Evolutionary conservation across 2,113 vertebrate genomes (phyloP), one percentile per base, ranked within the genome.

Genomic region (Phaethornis superciliosus): DNA sequence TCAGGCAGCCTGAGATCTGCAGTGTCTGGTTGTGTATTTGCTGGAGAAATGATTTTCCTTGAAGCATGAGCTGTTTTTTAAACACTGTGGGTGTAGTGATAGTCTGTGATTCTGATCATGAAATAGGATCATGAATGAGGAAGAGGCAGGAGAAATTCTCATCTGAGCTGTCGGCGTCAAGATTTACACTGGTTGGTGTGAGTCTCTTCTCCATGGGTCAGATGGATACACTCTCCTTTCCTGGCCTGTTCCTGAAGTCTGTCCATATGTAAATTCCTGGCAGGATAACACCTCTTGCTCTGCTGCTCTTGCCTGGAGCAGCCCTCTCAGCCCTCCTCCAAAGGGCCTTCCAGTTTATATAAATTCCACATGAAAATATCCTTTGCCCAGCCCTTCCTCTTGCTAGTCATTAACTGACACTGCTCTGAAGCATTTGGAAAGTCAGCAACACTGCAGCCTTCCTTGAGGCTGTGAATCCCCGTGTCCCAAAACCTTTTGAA

Each of bases 11-110:
- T n/a, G 68, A 37, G 60, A 71, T 16, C 64, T 1, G 0, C 15
- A 52, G 69, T 0, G 0, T 44, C 81, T 78, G 51, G 64, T 60
- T 49, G 92, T 64, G 83, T 79, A 56, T 84, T 94, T 92, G 89
- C 86, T 81, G 81, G 0, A 18, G 67, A 74, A 79, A 67, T 72
- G 93, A 81, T 93, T 93, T 94, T 89, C 90, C 92, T 89, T 72
- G 91, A 67, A 91, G 84, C 95, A 92, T 70, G 93, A 95, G 84
- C 91, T 90, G 91, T 20, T 51, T 95, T 89, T 94, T 80, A 95
- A 92, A 74, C 86, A 85, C 81, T 9, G 42, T 85, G 83, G 85
- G 54, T 5, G 60, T 93, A 86, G 87, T 55, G 93, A 51, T 85
- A 91, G 95, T 59, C 87, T 91, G 56, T 62, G 72, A 80, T 82